Conservation (phyloP, 1,140 invertebrate species). For the Amphibalanus amphitrite region DNA sequence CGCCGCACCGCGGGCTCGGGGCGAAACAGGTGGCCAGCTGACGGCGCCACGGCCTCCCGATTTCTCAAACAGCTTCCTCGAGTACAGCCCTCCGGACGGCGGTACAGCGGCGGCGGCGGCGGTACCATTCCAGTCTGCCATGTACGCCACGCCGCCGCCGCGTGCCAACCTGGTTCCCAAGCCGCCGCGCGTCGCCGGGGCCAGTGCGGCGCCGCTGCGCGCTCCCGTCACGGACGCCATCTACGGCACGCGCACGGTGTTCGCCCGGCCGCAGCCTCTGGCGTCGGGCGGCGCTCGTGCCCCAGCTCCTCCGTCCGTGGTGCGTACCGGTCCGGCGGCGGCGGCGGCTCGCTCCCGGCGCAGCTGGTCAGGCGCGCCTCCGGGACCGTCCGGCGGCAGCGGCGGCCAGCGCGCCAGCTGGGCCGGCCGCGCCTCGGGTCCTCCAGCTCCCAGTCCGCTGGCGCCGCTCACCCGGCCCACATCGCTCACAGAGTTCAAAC, state of each 20-base stretch:
- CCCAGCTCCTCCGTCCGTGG: not conserved
- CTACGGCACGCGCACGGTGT: not conserved
- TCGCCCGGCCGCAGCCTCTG: not conserved
- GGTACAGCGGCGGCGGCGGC: not conserved
- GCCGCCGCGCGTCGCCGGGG: not conserved
- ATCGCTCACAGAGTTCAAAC: not conserved
- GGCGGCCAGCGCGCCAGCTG: conserved; percentile 2
- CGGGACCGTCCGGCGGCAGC: not conserved
- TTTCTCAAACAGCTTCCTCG: not conserved
- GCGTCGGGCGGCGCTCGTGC: not conserved
- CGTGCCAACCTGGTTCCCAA: not conserved
- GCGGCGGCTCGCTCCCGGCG: not conserved
- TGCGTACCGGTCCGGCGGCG: not conserved
- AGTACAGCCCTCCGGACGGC: not conserved
- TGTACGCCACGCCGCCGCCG: not conserved
- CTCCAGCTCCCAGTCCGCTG: not conserved
- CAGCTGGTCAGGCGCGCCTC: not conserved
- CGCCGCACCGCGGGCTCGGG: not conserved
- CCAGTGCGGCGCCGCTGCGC: not conserved
- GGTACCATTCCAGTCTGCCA: not conserved
- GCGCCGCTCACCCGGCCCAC: not conserved
- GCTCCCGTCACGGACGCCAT: not conserved
- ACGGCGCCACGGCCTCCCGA: not conserved
- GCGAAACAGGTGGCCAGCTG: not conserved
- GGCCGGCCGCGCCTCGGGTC: not conserved